Base-by-base conservation (phyloP, 2,113 vertebrate species). In the Anhinga rufa region DNA sequence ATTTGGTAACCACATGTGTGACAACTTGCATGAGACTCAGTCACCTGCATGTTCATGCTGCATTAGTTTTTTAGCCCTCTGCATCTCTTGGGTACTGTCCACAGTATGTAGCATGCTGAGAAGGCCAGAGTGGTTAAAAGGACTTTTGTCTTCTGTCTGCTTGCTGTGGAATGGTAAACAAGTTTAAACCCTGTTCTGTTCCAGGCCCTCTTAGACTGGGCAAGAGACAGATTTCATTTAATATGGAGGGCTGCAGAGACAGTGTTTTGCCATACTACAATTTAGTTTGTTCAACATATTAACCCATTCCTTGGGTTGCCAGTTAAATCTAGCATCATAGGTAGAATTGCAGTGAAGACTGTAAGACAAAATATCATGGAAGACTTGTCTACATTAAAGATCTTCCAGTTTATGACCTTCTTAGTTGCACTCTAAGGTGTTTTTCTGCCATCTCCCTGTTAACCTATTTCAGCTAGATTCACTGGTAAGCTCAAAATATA, bases 381-480 rank as follows among this genome's bases (percentile, higher is more conserved):
- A 95, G 54, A 79, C 38, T 66, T 71, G n/a, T 68, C 93, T 91
- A 12, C 70, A 72, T 82, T 62, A 87, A 91, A 95, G 78, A 87
- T 78, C 80, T 96, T 79, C 65, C 54, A 40, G 60, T 80, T 95
- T 96, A 93, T 82, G 92, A 79, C 16, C 31, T 57, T 86, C 38
- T 76, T 85, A 75, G 40, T 86, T 95, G 48, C 55, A 89, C 52
- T 52, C 70, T 70, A 71, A 87, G n/a, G 34, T 71, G 61, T 18
- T 90, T 7, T 88, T 93, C 81, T 92, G 60, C 29, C 57, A 77
- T 62, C 54, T 85, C 17, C 18, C 28, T 52, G 29, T 91, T 95
- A 92, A 97, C 25, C 52, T 28, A 69, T 82, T 94, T 87, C 71
- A 85, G 25, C 12, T 94, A 93, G 85, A 88, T 91, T 94, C 86